Evolutionary conservation across 2,888 invertebrate genomes (phyloP).

Genomic region (Melieria omissa): DNA sequence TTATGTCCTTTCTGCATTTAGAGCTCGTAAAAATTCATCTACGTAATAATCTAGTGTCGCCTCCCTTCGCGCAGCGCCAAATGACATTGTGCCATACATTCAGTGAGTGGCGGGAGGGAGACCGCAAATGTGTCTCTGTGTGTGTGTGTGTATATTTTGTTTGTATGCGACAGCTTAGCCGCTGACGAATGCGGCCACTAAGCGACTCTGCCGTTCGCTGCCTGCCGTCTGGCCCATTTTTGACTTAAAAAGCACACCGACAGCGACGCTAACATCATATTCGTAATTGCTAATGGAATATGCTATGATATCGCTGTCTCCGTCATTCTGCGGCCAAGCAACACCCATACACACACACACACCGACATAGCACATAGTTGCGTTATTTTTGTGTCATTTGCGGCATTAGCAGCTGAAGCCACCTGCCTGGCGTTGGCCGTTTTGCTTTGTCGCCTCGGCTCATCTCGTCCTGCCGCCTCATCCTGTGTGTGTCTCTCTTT

Average conservation of each 20-base stretch:
- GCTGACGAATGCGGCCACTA: not conserved
- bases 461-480: too few relatives aligned
- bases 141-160: too few relatives aligned
- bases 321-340: not conserved
- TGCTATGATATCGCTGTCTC: constrained; percentile 47
- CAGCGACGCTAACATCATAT: constrained; percentile 44
- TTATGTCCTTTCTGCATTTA: constrained; percentile 25
- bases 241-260: not conserved
- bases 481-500: too few relatives aligned
- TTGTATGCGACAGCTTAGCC: too few relatives aligned
- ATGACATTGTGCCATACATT: not conserved
- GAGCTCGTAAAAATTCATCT: constrained; percentile 38
- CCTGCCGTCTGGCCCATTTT: not conserved
- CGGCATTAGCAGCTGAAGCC: constrained; percentile 7
- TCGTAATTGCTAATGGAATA: constrained; percentile 65
- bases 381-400: constrained; percentile 11
- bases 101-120: not conserved
- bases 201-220: not conserved
- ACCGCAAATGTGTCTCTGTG: not conserved
- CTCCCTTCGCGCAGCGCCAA: not conserved
- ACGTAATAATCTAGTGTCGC: constrained; percentile 34
- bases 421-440: constrained; percentile 9
- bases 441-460: not conserved
- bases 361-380: not conserved
- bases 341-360: not conserved